These are phyloP conservation scores for Ernsta delagoae DNA, from an alignment of 2,888 invertebrate species.

Conservation along the genomic window DNA sequence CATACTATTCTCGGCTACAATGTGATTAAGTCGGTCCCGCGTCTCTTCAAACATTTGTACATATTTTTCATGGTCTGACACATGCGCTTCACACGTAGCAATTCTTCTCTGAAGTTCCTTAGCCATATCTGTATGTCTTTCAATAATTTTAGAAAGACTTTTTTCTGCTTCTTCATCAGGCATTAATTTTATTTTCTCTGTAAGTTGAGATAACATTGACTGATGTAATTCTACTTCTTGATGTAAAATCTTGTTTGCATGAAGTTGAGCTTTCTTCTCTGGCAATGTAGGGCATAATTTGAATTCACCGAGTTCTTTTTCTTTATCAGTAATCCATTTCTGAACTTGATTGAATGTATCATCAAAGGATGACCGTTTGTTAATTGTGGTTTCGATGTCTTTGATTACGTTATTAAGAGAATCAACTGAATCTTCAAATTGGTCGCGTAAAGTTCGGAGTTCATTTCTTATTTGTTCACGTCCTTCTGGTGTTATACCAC, in stretches of 20 bases:
- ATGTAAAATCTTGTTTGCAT: slow-evolving; percentile 90
- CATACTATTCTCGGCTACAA: slow-evolving; percentile 91
- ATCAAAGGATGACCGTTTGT: slow-evolving; percentile 96
- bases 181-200: slow-evolving; percentile 91
- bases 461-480: slow-evolving; percentile 94
- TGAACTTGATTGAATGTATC: slow-evolving; percentile 95
- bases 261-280: slow-evolving; percentile 95
- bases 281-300: slow-evolving; percentile 91
- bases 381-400: slow-evolving; percentile 94
- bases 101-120: slow-evolving; percentile 88
- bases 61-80: slow-evolving; percentile 92
- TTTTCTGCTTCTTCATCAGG: slow-evolving; percentile 92
- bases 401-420: slow-evolving; percentile 94
- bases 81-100: slow-evolving; percentile 87
- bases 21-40: slow-evolving; percentile 92
- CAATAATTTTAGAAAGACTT: slow-evolving; percentile 89
- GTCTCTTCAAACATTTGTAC: slow-evolving; percentile 92
- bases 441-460: slow-evolving; percentile 90
- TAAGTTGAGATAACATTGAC: slow-evolving; percentile 92
- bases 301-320: slow-evolving; percentile 88
- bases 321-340: slow-evolving; percentile 93
- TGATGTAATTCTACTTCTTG: slow-evolving; percentile 95
- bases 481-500: slow-evolving; percentile 94
- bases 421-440: slow-evolving; percentile 93
- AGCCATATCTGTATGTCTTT: slow-evolving; percentile 88